Evolutionary conservation across 2,113 vertebrate species (phyloP).

Genomic region (Catharus fuscescens): DNA sequence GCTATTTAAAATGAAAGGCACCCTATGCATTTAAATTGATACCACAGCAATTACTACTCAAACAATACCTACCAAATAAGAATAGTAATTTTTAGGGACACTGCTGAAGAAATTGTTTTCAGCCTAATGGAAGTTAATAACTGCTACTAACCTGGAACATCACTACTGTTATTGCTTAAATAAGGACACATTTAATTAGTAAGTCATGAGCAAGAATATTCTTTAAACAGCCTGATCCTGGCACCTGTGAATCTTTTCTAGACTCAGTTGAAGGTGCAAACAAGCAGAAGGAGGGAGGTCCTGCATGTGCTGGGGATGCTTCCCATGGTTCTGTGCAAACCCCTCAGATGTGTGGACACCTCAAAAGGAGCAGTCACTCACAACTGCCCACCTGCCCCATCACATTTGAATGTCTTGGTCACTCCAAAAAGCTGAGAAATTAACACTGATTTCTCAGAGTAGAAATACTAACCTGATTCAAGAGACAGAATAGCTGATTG

Average conservation of each 20-base stretch:
- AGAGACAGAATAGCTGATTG: neutral
- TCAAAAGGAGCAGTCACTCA: neutral
- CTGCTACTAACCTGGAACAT: neutral
- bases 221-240: neutral
- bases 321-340: neutral
- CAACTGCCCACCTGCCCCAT: too few relatives aligned
- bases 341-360: neutral
- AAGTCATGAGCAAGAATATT: neutral
- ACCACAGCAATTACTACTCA: constrained; percentile 4
- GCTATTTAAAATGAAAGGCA: neutral
- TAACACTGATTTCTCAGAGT: neutral
- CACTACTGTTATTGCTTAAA: neutral
- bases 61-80: constrained; percentile 5
- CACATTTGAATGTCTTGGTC: neutral
- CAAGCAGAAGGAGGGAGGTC: neutral
- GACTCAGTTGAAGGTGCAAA: neutral
- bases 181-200: constrained; percentile 13
- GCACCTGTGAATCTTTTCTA: neutral
- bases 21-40: neutral
- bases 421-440: neutral
- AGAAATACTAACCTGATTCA: neutral
- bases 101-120: neutral
- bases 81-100: constrained; percentile 4
- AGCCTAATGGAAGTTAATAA: constrained; percentile 33
- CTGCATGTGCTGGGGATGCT: accelerated